phyloP scores from a whole-genome alignment of 2,113 vertebrate genomes.

The Pedetes capensis region DNA sequence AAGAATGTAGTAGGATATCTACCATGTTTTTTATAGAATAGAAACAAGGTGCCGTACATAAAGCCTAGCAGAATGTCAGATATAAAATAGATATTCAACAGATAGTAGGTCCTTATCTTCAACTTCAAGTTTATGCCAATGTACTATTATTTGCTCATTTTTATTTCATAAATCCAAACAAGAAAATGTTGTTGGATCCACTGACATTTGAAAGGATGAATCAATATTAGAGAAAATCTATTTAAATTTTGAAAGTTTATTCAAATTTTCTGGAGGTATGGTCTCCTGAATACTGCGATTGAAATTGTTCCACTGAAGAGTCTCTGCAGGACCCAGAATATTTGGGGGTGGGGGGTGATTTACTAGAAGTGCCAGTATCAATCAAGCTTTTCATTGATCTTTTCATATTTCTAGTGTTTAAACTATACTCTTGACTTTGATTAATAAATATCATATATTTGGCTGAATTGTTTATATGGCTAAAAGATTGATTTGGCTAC shows the following conservation, averaged over 20 bases:
- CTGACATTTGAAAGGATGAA: background rate
- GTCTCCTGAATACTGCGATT: background rate
- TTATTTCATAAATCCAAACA: constrained; percentile 2
- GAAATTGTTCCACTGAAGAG: background rate
- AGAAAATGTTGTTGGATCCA: background rate
- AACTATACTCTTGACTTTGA: background rate
- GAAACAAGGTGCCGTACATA: background rate
- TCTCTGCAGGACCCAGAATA: background rate
- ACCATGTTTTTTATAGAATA: background rate
- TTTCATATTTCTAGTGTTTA: constrained; percentile 4
- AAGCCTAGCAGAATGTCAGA: background rate
- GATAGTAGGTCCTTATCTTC: background rate
- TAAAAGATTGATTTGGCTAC: background rate
- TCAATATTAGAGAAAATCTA: background rate
- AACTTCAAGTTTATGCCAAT: background rate
- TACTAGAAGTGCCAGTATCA: background rate
- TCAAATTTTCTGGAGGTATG: background rate
- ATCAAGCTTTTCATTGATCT: background rate
- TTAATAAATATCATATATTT: background rate
- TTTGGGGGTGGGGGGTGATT: no score
- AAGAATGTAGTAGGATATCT: background rate
- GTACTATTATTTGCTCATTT: background rate
- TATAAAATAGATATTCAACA: background rate
- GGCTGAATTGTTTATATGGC: background rate
- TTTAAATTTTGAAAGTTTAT: background rate